Evolutionary conservation across 2,113 vertebrate species (phyloP), one percentile per base, ranked within the genome.

Genomic region (Zapornia atra): DNA sequence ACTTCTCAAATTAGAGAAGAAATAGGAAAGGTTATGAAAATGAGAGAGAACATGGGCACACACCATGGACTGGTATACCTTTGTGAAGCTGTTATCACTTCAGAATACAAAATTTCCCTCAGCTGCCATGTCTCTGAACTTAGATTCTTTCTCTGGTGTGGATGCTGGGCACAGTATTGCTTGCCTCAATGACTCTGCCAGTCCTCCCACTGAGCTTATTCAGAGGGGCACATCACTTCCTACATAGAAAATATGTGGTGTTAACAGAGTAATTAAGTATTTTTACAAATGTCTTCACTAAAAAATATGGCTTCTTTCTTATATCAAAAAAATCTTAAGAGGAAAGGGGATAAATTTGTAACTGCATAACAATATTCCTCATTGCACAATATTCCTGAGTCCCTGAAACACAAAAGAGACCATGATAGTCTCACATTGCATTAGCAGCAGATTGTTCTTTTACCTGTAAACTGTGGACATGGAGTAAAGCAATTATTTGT

Each of bases 211-310:
- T 29, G 21, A 84, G 57, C 31, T 53, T 78, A n/a, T 77, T 90
- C 86, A 42, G 65, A 56, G 38, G 53, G 48, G 6, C 31, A 50
- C 2, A 2, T 86, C 66, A 60, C 78, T 80, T 76, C 53, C 53
- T 70, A 21, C 57, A 51, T 1, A 50, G 76, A 54, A 79, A 56
- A 33, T 63, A 50, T 12, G 24, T 50, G 16, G 14, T 38, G 34
- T 31, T 69, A 92, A 88, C 22, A 85, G 28, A 57, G 44, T 69
- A 82, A 86, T 75, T 56, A 72, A 82, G n/a, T 84, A 54, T 70
- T 86, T 82, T 88, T 63, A 15, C 17, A 90, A 57, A 73, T 31
- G 2, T 11, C 36, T 46, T 60, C 36, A 15, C 12, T 80, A 69
- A 92, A 69, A 69, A 48, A 63, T 20, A 21, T 1, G 5, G 26